Evolutionary conservation across 2,113 vertebrate genomes (phyloP).

Genomic region (Hypocryptadius cinnamomeus): DNA sequence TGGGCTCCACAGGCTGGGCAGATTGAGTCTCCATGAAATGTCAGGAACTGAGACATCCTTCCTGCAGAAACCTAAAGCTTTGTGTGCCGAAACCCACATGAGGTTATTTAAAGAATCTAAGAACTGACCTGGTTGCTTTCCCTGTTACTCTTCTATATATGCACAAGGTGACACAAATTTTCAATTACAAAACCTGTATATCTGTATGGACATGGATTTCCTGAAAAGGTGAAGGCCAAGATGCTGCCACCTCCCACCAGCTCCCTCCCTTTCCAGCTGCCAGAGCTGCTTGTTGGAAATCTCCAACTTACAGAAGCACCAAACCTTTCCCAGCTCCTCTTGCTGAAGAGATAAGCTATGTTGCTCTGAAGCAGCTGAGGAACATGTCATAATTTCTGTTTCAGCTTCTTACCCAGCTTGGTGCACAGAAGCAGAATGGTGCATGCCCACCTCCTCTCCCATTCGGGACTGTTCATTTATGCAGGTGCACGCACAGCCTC

Average conservation of each 20-base stretch:
- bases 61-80: not conserved
- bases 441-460: not conserved
- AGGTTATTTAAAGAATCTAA: not conserved
- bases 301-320: not conserved
- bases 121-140: not conserved
- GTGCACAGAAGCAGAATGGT: not conserved
- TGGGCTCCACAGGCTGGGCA: not conserved
- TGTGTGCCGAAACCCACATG: not conserved
- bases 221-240: not conserved
- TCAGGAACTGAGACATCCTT: not conserved
- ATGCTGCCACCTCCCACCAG: not conserved
- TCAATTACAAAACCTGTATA: not conserved
- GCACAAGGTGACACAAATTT: not conserved
- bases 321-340: not conserved
- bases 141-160: not conserved
- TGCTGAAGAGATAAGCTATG: not conserved
- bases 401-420: not conserved
- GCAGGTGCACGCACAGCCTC: fast-evolving
- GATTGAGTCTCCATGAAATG: not conserved
- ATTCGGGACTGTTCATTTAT: not conserved
- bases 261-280: not conserved
- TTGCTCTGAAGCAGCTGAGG: not conserved
- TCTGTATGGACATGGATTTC: not conserved
- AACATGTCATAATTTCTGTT: not conserved
- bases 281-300: not conserved